Percentiles rank a stretch among this genome's conserved stretches.
Evolutionary conservation across 2,113 vertebrate species (phyloP).

Genomic region (Macquaria australasica): DNA sequence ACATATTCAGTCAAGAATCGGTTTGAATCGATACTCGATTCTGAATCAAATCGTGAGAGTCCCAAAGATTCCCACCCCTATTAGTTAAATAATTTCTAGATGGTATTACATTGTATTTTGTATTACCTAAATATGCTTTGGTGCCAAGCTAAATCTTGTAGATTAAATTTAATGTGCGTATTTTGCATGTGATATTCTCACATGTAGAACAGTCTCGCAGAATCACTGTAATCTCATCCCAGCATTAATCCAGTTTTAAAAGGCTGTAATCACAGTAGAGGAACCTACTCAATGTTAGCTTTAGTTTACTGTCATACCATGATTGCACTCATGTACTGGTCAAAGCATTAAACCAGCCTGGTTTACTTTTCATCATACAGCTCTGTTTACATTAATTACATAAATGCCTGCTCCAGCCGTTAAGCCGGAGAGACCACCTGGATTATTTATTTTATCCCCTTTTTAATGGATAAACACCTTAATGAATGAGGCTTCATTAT

Average conservation of each 20-base stretch:
- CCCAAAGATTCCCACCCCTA: too few species aligned
- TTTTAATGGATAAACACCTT: slow-evolving; percentile 23
- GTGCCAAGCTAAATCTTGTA: not conserved
- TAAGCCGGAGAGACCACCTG: not conserved
- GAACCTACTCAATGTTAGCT: not conserved
- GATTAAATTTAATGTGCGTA: not conserved
- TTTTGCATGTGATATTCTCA: not conserved
- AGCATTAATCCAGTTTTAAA: not conserved
- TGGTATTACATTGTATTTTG: not conserved
- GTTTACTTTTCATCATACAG: not conserved
- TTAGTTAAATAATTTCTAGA: not conserved
- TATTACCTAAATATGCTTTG: not conserved
- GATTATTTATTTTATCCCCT: not conserved
- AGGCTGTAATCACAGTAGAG: not conserved
- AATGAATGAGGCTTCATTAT: slow-evolving; percentile 7
- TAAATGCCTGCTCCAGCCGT: not conserved
- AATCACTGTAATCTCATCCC: not conserved
- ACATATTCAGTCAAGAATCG: too few species aligned
- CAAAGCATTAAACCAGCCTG: not conserved
- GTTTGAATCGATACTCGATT: too few species aligned
- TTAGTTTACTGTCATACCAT: not conserved
- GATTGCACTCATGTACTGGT: not conserved
- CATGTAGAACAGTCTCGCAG: not conserved
- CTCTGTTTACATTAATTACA: slow-evolving; percentile 4
- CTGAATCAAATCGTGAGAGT: too few species aligned